phyloP scores from a whole-genome alignment of 2,888 invertebrate species.

The Sinopyrophorus schimmeli region DNA sequence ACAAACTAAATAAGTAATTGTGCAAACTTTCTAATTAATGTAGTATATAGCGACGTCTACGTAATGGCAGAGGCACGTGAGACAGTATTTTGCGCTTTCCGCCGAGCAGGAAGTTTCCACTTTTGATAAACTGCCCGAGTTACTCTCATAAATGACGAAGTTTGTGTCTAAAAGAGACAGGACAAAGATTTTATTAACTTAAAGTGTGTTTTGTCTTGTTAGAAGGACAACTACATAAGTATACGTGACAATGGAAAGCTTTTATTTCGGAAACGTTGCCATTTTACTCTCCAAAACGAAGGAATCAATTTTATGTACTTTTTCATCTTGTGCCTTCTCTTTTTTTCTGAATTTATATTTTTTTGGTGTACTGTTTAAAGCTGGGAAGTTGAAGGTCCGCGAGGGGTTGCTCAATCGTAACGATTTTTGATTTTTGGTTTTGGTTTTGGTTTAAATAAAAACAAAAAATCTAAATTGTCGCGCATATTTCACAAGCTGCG shows the following conservation, averaged over 20 bases:
- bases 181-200: constrained; percentile 39
- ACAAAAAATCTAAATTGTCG: too few relatives aligned
- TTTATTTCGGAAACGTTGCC: constrained; percentile 12
- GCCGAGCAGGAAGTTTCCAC: constrained; percentile 35
- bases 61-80: constrained; percentile 35
- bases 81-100: constrained; percentile 34
- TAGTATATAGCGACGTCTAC: constrained; percentile 26
- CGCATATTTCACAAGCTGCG: too few relatives aligned
- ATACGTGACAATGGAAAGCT: constrained; percentile 25
- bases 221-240: constrained; percentile 28
- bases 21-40: constrained; percentile 32
- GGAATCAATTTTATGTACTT: too few relatives aligned
- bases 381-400: too few relatives aligned
- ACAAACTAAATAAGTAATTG: constrained; percentile 28
- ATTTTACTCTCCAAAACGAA: not conserved
- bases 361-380: constrained; percentile 3
- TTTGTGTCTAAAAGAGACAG: constrained; percentile 36
- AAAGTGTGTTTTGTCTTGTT: constrained; percentile 31
- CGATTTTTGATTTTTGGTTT: too few relatives aligned
- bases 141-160: constrained; percentile 38
- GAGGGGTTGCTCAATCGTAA: too few relatives aligned
- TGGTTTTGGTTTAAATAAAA: too few relatives aligned
- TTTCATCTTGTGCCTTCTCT: not conserved
- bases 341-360: constrained; percentile 1
- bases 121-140: constrained; percentile 39